Conservation (phyloP, 92 coral and sea anemone genomes). For the Palythoa grandiflora region DNA sequence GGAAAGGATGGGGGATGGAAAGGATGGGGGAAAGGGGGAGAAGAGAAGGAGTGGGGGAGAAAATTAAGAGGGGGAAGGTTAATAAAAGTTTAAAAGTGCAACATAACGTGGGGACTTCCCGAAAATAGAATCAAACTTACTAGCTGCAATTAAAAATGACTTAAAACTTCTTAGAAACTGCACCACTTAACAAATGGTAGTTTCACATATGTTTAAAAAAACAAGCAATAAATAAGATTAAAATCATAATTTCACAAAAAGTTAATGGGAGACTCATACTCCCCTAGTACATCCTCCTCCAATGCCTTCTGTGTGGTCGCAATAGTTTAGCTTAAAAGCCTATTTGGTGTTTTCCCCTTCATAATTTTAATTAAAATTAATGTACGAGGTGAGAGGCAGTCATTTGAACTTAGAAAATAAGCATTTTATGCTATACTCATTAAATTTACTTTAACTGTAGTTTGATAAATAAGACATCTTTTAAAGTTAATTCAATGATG, state of each 20-base stretch:
- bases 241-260: not conserved
- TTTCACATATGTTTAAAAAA: not conserved
- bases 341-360: not conserved
- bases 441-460: too few relatives aligned
- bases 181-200: not conserved
- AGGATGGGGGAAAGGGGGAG: too few relatives aligned
- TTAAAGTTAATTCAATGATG: too few relatives aligned
- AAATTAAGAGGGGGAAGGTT: not conserved
- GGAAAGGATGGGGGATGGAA: too few relatives aligned
- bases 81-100: not conserved
- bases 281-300: conserved; percentile 8
- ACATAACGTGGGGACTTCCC: not conserved
- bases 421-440: too few relatives aligned
- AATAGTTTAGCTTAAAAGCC: not conserved
- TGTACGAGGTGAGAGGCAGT: too few relatives aligned
- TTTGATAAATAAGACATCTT: too few relatives aligned
- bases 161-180: conserved; percentile 1
- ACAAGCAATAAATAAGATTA: not conserved
- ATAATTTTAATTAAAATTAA: too few relatives aligned
- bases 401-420: too few relatives aligned
- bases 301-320: not conserved
- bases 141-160: not conserved
- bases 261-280: not conserved
- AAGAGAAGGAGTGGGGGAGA: too few relatives aligned
- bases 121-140: not conserved